Percentiles rank a stretch among this genome's conserved stretches.
Conservation (phyloP, 2,888 invertebrate species). For the Volucella inanis region DNA sequence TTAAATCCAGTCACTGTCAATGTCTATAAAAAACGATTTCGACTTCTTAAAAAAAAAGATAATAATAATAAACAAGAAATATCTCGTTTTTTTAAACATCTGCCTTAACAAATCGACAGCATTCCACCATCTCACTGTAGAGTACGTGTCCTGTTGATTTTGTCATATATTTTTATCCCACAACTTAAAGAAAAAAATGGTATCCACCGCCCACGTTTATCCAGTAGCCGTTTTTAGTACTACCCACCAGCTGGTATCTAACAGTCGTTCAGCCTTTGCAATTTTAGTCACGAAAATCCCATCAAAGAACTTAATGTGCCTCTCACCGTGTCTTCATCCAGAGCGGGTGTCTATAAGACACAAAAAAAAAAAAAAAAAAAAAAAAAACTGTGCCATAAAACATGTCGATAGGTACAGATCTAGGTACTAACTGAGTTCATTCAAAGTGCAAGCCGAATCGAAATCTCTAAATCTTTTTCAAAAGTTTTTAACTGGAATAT, state of each 20-base stretch:
- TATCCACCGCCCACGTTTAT: constrained; percentile 7
- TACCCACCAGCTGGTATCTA: constrained; percentile 52
- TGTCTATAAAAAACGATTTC: constrained; percentile 45
- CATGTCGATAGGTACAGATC: constrained; percentile 38
- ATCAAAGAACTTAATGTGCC: constrained; percentile 74
- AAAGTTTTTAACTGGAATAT: constrained; percentile 12
- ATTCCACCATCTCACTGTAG: constrained; percentile 49
- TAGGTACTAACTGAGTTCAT: constrained; percentile 53
- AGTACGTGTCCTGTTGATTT: constrained; percentile 64
- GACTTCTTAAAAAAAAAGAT: constrained; percentile 22
- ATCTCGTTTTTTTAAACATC: constrained; percentile 26
- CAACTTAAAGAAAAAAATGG: constrained; percentile 26
- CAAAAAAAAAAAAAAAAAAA: constrained; percentile 16
- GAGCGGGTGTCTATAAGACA: constrained; percentile 20
- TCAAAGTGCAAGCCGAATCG: constrained; percentile 59
- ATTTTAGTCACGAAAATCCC: constrained; percentile 74
- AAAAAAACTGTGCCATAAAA: constrained; percentile 39
- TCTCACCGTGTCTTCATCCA: constrained; percentile 69
- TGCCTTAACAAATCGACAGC: constrained; percentile 49
- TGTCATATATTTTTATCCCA: constrained; percentile 64
- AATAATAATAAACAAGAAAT: no score
- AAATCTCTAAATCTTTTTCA: constrained; percentile 8
- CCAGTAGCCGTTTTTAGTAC: constrained; percentile 6
- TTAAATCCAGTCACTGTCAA: constrained; percentile 57
- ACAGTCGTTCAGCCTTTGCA: constrained; percentile 53